Conservation (phyloP, 2,888 invertebrate species). For the Clepsis dumicolana region DNA sequence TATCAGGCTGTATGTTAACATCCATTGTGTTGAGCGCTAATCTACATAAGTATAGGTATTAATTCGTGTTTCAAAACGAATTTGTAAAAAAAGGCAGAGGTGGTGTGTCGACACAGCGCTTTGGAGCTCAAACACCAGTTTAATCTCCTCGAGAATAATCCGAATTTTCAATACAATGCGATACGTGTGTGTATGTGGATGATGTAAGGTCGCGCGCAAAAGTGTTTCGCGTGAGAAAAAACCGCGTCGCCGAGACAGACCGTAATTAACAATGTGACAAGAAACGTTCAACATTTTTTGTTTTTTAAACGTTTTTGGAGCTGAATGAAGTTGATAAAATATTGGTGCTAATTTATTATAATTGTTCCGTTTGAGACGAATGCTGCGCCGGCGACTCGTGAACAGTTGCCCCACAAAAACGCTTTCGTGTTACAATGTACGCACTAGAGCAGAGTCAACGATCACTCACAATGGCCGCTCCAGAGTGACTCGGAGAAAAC, state of each 20-base stretch:
- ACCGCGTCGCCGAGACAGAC: conserved; percentile 25
- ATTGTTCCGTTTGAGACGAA: conserved; percentile 32
- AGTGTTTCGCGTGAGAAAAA: conserved; percentile 49
- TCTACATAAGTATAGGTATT: conserved; percentile 86
- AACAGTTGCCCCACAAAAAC: conserved; percentile 71
- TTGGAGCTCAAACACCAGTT: conserved; percentile 54
- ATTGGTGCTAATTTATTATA: conserved; percentile 39
- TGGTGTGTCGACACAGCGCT: conserved; percentile 69
- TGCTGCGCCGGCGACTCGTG: conserved; percentile 49
- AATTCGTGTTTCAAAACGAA: conserved; percentile 82
- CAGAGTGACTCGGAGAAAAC: conserved; percentile 85
- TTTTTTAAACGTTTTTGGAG: conserved; percentile 35
- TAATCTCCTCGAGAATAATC: conserved; percentile 61
- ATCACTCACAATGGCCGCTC: conserved; percentile 81
- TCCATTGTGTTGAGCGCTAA: conserved; percentile 80
- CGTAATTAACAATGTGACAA: conserved; percentile 38
- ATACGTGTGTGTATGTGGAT: conserved; percentile 36
- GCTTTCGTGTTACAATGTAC: conserved; percentile 76
- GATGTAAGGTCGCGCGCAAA: conserved; percentile 50
- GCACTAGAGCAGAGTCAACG: conserved; percentile 70
- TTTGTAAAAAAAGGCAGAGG: conserved; percentile 74
- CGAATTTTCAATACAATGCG: conserved; percentile 75
- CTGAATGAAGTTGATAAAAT: conserved; percentile 43
- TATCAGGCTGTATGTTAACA: conserved; percentile 77
- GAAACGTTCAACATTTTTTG: conserved; percentile 38